Evolutionary conservation across 2,113 vertebrate genomes (phyloP), one percentile per base, ranked within the genome.

Genomic region (Mugil cephalus): DNA sequence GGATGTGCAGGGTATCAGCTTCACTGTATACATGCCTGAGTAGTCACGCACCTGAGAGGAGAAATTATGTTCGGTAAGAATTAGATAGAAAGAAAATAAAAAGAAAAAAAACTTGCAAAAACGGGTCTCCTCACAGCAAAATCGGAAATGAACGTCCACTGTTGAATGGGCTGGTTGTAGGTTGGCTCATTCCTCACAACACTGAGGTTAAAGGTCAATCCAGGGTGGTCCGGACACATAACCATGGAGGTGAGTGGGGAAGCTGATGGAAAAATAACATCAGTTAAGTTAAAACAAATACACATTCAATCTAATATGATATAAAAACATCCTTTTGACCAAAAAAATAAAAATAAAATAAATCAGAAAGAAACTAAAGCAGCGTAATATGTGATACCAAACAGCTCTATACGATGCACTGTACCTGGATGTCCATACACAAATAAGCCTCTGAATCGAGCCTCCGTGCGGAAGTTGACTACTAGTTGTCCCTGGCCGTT

Each of bases 401-500:
- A 69, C 24, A 30, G 24, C 24, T 7, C 14, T 30, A 15, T 36
- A 15, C 11, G 15, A 35, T 12, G 15, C n/a, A 21, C 34, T 62
- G 13, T 87, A 91, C 91, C 90, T 80, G 94, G 86, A 66, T 99
- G 96, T 11, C 92, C 91, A 65, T 90, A 92, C 19, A 99, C 95
- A 91, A 98, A 99, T 13, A 97, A 53, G 15, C 98, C 98, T 24
- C 95, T 95, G 87, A 98, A 99, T 11, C 95, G 95, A 64, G 96
- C 96, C 74, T 97, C 93, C 0, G 96, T 98, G 79, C 96, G 96
- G 92, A 99, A 99, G 93, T 97, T 96, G 76, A 99, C 98, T 0
- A 98, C 96, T 34, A 99, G 88, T 54, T 95, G 95, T 0, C 97
- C 98, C 55, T 94, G 95, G 1, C 93, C 93, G 7, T 94, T 96